Conservation (phyloP, 2,888 invertebrate genomes). For the Rhagium mordax region DNA sequence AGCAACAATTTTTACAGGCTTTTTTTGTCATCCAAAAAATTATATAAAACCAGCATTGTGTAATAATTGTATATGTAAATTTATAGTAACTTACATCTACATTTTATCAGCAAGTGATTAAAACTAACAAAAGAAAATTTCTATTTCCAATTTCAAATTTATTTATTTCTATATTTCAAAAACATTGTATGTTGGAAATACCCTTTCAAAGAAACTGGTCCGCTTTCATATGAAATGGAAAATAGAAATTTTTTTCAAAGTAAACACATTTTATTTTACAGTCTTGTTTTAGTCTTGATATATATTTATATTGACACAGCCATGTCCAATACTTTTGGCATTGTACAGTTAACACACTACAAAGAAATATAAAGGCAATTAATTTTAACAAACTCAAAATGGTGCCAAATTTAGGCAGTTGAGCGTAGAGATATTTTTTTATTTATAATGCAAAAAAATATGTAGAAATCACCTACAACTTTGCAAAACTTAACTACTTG, state of each 20-base stretch:
- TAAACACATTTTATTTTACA: constrained; percentile 50
- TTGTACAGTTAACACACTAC: not conserved
- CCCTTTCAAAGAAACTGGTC: constrained; percentile 41
- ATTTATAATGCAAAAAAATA: not conserved
- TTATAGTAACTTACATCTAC: constrained; percentile 54
- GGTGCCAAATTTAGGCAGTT: not conserved
- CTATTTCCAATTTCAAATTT: constrained; percentile 45
- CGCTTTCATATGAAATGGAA: constrained; percentile 46
- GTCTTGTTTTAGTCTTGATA: constrained; percentile 26
- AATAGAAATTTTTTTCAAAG: constrained; percentile 52
- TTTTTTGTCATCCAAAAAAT: constrained; percentile 39
- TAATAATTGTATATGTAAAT: constrained; percentile 35
- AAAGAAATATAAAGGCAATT: not conserved
- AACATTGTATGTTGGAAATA: constrained; percentile 27
- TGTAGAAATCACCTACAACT: not conserved
- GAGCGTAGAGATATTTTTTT: not conserved
- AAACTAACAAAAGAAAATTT: constrained; percentile 46
- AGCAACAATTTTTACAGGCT: constrained; percentile 44
- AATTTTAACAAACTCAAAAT: not conserved
- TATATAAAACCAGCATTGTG: constrained; percentile 51
- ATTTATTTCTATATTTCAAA: constrained; percentile 8
- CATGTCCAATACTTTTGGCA: constrained; percentile 21
- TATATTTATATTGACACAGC: constrained; percentile 18
- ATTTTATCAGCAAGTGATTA: constrained; percentile 54
- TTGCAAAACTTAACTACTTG: not conserved